Base-by-base conservation (phyloP, 2,888 invertebrate species). In the Hyposoter dolosus region DNA sequence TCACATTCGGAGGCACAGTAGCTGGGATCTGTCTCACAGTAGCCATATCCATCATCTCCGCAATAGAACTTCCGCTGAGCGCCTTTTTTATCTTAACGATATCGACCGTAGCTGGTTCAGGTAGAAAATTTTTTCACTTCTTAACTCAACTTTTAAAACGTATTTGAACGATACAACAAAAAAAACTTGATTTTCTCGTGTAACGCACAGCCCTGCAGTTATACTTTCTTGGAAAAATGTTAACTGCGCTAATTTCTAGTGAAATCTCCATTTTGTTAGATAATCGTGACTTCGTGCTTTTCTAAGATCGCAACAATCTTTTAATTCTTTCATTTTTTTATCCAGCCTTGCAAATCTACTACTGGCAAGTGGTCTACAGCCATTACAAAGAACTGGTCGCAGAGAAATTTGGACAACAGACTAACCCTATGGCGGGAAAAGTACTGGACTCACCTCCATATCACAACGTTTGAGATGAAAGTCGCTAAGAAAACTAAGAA, bases 361-460 rank as follows among this genome's bases (percentile, higher is more conserved):
- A 72, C 17, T 87, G 87, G 87, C 40, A 76, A 10, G 71, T 87
- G 32, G 60, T 82, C 10, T 84, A 78, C 82, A 79, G 82, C 35
- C 78, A 76, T 71, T 84, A 87, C 80, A 79, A 84, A 50, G 71
- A 84, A 19, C 45, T 84, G 0, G 28, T 82, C 23, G 69, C 63
- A 3, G 71, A 69, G 32, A 63, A 85, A 60, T 85, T 74, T 50
- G 75, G 79, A 10, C 53, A 50, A 6, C 76, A 65, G 35, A 3
- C 47, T 15, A 66, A 50, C 10, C 47, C 68, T 5, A 47, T 3
- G 17, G 74, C 43, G 2, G 68, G 32, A 5, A 76, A 83, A 45
- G 17, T 63, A 2, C 2, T 65, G 15, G 40, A 10, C 40, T 6
- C 47, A 4, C n/a, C 76, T 17, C 68, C 47, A 45, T 74, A 75